These are phyloP conservation scores for Syndactyla subalaris DNA, from an alignment of 2,797 vertebrate genomes.

Conservation along the genomic window DNA sequence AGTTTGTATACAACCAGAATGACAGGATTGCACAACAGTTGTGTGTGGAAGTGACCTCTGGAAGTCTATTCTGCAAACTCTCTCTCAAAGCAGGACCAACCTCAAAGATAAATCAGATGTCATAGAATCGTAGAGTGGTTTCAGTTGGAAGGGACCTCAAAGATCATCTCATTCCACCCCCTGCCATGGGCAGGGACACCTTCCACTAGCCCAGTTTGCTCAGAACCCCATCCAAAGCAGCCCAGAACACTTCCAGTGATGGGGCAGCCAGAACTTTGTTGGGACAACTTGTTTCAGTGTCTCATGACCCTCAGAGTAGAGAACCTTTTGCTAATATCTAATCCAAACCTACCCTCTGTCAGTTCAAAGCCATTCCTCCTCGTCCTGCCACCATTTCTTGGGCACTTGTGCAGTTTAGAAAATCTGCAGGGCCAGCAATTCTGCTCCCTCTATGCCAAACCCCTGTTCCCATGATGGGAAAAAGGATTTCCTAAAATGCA, in stretches of 20 bases:
- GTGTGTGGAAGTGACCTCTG: fast-evolving
- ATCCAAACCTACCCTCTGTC: background rate
- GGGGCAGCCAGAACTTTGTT: background rate
- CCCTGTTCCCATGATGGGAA: too few species aligned
- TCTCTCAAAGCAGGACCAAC: background rate
- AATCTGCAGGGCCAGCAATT: background rate
- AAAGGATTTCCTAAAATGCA: background rate
- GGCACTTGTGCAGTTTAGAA: background rate
- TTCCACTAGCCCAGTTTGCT: fast-evolving
- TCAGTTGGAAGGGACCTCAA: background rate
- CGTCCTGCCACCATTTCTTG: background rate
- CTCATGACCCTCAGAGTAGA: background rate
- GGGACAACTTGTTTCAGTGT: fast-evolving
- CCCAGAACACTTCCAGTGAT: background rate
- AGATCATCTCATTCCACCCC: fast-evolving
- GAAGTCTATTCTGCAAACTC: background rate
- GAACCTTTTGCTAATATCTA: background rate
- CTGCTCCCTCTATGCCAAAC: background rate
- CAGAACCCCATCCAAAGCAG: fast-evolving
- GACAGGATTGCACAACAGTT: background rate
- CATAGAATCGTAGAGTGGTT: background rate
- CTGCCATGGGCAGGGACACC: background rate
- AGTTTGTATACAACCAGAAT: background rate
- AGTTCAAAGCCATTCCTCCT: background rate
- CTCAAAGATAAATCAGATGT: background rate